Conservation (phyloP, 1,140 invertebrate species). For the Heliothis virescens region DNA sequence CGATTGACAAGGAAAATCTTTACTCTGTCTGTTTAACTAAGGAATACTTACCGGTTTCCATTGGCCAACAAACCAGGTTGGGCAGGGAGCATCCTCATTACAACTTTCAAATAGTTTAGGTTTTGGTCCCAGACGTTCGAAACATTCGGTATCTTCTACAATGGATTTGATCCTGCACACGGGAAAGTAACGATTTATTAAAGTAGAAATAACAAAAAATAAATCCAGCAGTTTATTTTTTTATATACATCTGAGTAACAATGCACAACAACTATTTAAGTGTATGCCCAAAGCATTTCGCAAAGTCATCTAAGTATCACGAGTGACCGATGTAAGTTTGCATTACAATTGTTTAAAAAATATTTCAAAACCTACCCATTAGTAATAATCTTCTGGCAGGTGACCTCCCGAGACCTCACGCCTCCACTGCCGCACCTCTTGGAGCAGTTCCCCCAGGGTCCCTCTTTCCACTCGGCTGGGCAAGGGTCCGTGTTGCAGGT, state of each 20-base stretch:
- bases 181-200: background rate
- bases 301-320: too few species aligned
- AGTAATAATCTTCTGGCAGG: constrained; percentile 91
- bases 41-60: constrained; percentile 92
- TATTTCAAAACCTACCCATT: constrained; percentile 82
- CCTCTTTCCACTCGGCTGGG: constrained; percentile 93
- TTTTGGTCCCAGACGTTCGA: constrained; percentile 89
- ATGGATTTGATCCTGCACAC: constrained; percentile 87
- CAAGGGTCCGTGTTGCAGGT: constrained; percentile 93
- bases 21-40: background rate
- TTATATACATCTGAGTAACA: too few species aligned
- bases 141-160: constrained; percentile 92
- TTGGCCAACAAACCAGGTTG: constrained; percentile 93
- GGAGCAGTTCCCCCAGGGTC: constrained; percentile 94
- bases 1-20: background rate
- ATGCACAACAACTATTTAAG: too few species aligned
- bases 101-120: constrained; percentile 91
- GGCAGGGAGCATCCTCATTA: constrained; percentile 92
- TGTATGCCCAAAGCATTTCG: background rate
- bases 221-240: too few species aligned
- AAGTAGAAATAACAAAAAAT: too few species aligned
- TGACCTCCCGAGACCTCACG: constrained; percentile 90
- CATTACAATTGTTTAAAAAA: background rate
- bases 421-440: constrained; percentile 92
- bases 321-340: background rate